Evolutionary conservation across 2,113 vertebrate species (phyloP), one percentile per base, ranked within the genome.

Genomic region (Meleagris gallopavo): DNA sequence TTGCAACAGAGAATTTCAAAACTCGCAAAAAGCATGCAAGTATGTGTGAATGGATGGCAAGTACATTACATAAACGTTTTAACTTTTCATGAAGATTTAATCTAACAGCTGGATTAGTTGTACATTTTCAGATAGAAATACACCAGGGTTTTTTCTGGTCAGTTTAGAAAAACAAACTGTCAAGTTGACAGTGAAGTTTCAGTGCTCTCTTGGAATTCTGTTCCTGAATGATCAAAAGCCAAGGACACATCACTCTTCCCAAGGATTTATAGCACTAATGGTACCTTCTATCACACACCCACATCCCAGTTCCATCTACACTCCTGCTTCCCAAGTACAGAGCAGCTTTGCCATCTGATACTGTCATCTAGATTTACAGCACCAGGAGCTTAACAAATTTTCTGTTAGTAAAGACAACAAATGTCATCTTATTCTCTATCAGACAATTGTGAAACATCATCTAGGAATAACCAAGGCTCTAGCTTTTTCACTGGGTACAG

Each of bases 401-500:
- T 88, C 57, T 6, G 0, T 38, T 89, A 25, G 21, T 81, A 66
- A 74, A 57, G 58, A 69, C 57, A 52, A 74, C 79, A 61, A 36
- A 6, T 6, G 9, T 36, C 88, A 86, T 81, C 40, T 73, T 73
- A 22, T 7, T 94, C 71, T 29, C 70, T 48, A 4, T 48, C 40
- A 94, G 90, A 92, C 29, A 92, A 12, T 22, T 77, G 43, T 67
- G 62, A 90, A 61, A 15, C 8, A 91, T 74, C 78, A 93, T 75
- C 72, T 52, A 75, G 83, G 90, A 96, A 92, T 57, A 96, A 85
- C 25, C 41, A 32, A 32, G 90, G 43, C 61, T 82, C 75, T 13
- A 88, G 86, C 92, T 71, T 85, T 58, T 48, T 88, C 82, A 85
- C 45, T 79, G 92, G 67, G 74, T 90, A 50, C 41, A 18, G 8